Base-by-base conservation (phyloP, 2,797 vertebrate species). In the Microctenopoma steveboyesi region DNA sequence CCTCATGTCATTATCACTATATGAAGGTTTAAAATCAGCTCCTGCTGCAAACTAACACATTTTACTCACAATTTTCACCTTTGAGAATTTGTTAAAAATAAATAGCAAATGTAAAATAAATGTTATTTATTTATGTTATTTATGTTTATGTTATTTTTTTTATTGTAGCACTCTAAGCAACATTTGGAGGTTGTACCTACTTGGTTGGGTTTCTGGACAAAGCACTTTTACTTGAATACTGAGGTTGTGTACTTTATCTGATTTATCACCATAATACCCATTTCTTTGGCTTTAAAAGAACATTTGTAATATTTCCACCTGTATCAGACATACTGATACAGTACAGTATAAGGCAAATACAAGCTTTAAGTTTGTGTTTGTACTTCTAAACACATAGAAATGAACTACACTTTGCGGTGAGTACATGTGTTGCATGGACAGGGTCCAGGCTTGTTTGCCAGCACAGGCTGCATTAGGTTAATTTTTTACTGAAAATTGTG, bases 401-500 rank as follows among this genome's bases (percentile, higher is more conserved):
- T 28, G n/a, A 5, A 10, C 10, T 35, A n/a, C 27, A 15, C 48
- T 35, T 6, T 30, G 2, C 42, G 37, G 15, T 22, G 27, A 27
- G 13, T 2, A 4, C 57, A 61, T 49, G 46, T 58, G 22, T 37
- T 55, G 45, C 45, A 53, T 72, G 82, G 59, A 67, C 72, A 69
- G 60, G 59, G 73, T 84, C 78, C 82, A 85, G 37, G 56, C 47
- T 15, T 82, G 79, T 83, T 73, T 81, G 63, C 69, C 69, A 55
- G 61, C 28, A 16, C 57, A 54, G 57, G 27, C 37, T 43, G 55
- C 51, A 69, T 5, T 6, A 14, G 60, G 69, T 87, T 82, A 72
- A 85, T 82, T 70, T 84, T 84, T 81, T 80, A 83, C 48, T 71
- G 35, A 48, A 62, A 33, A 18, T 79, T 87, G 85, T 63, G 83